Evolutionary conservation across 2,113 vertebrate genomes (phyloP).

Genomic region (Halichoerus grypus): DNA sequence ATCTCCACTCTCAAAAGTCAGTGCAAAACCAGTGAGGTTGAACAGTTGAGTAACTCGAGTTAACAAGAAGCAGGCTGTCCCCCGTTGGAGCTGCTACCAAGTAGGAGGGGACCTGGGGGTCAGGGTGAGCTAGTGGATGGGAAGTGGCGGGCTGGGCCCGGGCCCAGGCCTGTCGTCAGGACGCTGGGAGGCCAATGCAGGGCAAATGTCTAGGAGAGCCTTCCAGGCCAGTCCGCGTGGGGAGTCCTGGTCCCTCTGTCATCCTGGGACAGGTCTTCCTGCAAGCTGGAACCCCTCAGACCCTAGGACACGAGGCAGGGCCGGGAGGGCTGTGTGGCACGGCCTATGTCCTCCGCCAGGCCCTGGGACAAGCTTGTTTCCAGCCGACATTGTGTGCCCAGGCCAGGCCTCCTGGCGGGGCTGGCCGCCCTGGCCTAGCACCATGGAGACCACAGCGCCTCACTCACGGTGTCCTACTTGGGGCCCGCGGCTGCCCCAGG

Average conservation of each 20-base stretch:
- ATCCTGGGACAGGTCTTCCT: not conserved
- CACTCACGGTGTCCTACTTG: conserved; percentile 82
- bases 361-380: not conserved
- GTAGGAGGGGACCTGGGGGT: conserved; percentile 77
- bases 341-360: not conserved
- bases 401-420: conserved; percentile 56
- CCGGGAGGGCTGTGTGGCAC: conserved; percentile 10
- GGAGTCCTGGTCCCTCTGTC: not conserved
- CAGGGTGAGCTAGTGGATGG: conserved; percentile 65
- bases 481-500: conserved; percentile 86
- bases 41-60: conserved; percentile 92
- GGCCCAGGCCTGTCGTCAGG: conserved; percentile 49
- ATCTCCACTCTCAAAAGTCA: conserved; percentile 90
- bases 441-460: conserved; percentile 74
- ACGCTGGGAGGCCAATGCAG: not conserved
- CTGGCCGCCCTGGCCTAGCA: conserved; percentile 72
- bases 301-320: not conserved
- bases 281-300: not conserved
- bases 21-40: conserved; percentile 96
- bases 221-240: not conserved
- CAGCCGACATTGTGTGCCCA: not conserved
- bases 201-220: not conserved
- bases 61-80: conserved; percentile 85
- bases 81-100: conserved; percentile 83
- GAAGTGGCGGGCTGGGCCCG: conserved; percentile 46